Evolutionary conservation across 2,888 invertebrate genomes (phyloP).

Genomic region (Odontothrips loti): DNA sequence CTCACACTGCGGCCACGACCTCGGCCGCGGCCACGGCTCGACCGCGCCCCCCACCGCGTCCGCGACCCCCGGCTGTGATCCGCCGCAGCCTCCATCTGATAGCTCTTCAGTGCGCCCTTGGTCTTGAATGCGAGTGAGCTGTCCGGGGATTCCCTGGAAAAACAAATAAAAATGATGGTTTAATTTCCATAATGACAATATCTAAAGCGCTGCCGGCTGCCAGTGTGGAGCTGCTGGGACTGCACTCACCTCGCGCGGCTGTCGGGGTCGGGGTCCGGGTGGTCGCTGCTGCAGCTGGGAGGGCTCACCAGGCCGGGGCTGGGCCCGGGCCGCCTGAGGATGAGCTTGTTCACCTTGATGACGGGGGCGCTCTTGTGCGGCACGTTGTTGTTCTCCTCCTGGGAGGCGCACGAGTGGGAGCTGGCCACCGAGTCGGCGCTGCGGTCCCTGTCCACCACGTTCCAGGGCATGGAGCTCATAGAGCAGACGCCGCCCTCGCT

Average conservation of each 20-base stretch:
- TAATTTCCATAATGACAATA: neutral
- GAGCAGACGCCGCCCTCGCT: neutral
- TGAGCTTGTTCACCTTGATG: neutral
- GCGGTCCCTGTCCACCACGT: neutral
- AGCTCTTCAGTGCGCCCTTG: constrained; percentile 4
- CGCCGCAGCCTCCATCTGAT: neutral
- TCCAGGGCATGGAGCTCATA: neutral
- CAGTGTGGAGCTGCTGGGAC: no score
- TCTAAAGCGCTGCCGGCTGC: no score
- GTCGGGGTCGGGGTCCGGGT: neutral
- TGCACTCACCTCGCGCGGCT: neutral
- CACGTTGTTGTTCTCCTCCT: constrained; percentile 11
- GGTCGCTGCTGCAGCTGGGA: neutral
- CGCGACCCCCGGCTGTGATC: neutral
- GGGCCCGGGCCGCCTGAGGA: neutral
- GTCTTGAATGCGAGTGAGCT: neutral
- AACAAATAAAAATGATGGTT: neutral
- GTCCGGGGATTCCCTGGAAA: neutral
- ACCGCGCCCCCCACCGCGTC: neutral
- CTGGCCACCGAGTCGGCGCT: neutral
- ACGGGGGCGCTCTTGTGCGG: neutral
- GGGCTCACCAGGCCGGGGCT: neutral
- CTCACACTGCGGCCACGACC: neutral
- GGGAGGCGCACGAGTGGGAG: neutral
- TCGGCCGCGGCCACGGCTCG: neutral